Evolutionary conservation across 2,797 vertebrate species (phyloP).

Genomic region (Pseudomugil gertrudae): DNA sequence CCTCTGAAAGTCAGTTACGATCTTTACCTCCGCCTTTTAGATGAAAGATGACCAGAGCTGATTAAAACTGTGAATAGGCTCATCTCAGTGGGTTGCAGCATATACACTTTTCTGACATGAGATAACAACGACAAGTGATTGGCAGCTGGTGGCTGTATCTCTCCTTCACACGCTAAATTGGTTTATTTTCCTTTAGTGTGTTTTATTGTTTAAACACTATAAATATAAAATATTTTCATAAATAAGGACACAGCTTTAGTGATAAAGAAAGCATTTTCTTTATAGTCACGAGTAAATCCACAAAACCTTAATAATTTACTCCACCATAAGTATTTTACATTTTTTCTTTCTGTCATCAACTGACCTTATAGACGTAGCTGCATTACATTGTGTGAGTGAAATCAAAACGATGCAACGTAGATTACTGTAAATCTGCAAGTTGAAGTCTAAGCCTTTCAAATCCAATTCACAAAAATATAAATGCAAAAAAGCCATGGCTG

Average conservation of each 20-base stretch:
- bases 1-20: not conserved
- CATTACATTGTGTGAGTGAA: constrained; percentile 1
- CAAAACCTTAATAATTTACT: not conserved
- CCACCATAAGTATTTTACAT: not conserved
- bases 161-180: too few species aligned
- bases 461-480: not conserved
- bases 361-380: constrained; percentile 19
- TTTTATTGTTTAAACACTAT: too few species aligned
- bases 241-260: too few species aligned
- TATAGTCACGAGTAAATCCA: constrained; percentile 1
- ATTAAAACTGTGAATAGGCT: constrained; percentile 7
- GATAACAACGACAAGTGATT: not conserved
- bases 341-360: too few species aligned
- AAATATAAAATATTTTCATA: too few species aligned
- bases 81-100: not conserved
- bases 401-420: constrained; percentile 24
- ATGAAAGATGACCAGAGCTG: constrained; percentile 10
- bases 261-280: too few species aligned
- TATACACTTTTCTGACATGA: not conserved
- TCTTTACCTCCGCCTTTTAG: not conserved
- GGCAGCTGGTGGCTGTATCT: not conserved
- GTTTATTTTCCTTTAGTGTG: too few species aligned
- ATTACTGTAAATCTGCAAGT: not conserved
- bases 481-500: not conserved
- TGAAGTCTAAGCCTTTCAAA: not conserved